Evolutionary conservation across 2,113 vertebrate genomes (phyloP).

Genomic region (Poecile atricapillus): DNA sequence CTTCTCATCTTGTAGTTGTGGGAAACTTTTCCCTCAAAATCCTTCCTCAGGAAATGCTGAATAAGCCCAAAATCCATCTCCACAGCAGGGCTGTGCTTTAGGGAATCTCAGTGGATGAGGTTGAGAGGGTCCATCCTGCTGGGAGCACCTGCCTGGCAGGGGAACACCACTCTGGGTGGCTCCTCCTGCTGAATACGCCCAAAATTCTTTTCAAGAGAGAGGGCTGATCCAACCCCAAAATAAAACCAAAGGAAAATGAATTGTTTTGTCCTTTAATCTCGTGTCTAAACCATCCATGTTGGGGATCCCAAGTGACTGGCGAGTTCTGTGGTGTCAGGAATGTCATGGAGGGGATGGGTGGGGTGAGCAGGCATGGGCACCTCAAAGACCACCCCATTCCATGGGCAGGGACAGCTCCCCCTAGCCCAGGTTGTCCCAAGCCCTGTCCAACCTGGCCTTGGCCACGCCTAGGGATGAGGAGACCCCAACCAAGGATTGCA

Average conservation of each 20-base stretch:
- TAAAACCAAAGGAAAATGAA: not conserved
- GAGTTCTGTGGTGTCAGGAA: not conserved
- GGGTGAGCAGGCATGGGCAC: not conserved
- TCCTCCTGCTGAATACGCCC: not conserved
- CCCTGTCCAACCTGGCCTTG: not conserved
- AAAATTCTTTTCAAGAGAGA: not conserved
- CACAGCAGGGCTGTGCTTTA: not conserved
- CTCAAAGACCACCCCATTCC: not conserved
- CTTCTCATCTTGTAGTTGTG: not conserved
- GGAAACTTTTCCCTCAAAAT: not conserved
- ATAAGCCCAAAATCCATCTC: not conserved
- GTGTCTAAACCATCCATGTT: not conserved
- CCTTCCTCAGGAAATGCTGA: not conserved
- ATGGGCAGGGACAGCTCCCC: not conserved
- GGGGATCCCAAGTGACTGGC: fast-evolving
- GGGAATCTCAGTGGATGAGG: not conserved
- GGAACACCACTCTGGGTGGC: not conserved
- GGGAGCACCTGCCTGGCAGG: not conserved
- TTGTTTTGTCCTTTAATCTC: not conserved
- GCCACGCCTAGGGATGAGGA: fast-evolving
- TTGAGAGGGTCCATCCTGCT: not conserved
- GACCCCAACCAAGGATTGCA: fast-evolving
- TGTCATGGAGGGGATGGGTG: not conserved
- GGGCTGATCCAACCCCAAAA: not conserved
- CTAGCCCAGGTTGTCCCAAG: not conserved